Percentiles rank a stretch among this genome's conserved stretches.
Conservation (phyloP, 2,113 vertebrate genomes). For the Anoura caudifer region DNA sequence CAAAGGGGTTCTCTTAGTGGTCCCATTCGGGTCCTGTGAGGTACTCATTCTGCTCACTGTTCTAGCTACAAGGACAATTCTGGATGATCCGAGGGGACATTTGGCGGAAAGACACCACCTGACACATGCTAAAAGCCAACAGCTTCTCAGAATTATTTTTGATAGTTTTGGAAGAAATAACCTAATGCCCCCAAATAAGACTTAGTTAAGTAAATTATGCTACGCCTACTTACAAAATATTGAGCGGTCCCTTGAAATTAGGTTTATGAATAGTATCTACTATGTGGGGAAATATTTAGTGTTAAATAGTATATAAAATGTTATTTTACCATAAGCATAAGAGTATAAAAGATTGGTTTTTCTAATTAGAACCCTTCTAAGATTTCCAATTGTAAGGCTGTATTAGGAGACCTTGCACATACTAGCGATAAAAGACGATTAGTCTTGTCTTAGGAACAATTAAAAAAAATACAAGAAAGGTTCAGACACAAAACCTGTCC, state of each 20-base stretch:
- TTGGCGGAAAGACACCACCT: neutral
- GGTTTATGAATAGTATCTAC: neutral
- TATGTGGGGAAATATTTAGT: neutral
- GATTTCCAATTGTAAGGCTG: neutral
- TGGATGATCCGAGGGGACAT: neutral
- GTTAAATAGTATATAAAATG: neutral
- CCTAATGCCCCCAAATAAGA: neutral
- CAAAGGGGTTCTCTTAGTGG: conserved; percentile 78
- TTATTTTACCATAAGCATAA: neutral
- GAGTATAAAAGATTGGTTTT: neutral
- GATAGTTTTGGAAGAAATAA: neutral
- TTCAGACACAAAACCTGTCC: neutral
- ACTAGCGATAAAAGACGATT: neutral
- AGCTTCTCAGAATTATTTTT: neutral
- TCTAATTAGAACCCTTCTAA: neutral
- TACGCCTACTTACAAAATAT: neutral
- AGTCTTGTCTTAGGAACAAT: neutral
- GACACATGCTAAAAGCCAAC: neutral
- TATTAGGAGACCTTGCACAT: neutral
- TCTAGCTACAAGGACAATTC: conserved; percentile 24
- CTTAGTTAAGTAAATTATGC: neutral
- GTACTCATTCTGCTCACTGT: conserved; percentile 80
- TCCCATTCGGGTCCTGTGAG: conserved; percentile 77
- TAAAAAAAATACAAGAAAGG: neutral
- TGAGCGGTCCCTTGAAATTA: neutral